Base-by-base conservation (phyloP, 2,113 vertebrate genomes). In the Chaetura pelagica region DNA sequence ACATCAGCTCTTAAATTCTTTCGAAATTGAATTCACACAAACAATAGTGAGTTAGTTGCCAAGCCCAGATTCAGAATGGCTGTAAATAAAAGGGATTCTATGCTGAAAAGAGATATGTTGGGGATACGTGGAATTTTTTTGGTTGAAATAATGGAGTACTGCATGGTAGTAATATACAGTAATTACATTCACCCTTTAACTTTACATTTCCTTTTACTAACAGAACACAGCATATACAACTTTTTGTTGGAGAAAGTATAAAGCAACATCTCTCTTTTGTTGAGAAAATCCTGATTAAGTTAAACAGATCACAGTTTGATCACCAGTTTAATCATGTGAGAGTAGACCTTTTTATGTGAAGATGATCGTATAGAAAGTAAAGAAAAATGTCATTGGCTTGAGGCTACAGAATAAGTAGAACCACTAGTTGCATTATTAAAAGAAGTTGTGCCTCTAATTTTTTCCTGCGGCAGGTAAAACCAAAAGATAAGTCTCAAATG, bases 341-440 rank as follows among this genome's bases (percentile, higher is more conserved):
- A 90, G 88, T 54, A 84, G 59, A 76, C 61, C 69, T 81, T 87
- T 89, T 80, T 85, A 72, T 0, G 0, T 58, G 67, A 77, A 80
- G 86, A 91, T 83, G 96, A 89, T 92, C 88, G 71, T 84, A 89
- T 77, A 74, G 85, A 87, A 95, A 55, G 73, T 90, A 97, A 97
- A 94, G 94, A 95, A 96, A 94, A 30, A 71, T 62, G 55, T 93
- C 91, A 83, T 92, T 97, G 89, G 69, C 93, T 96, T 92, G 87
- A 83, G 96, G 84, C 88, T 94, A 97, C 67, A 69, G 91, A 93
- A 87, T 95, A 96, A 97, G 89, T 89, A 92, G 81, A 96, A 84
- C 91, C 95, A 97, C 91, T 81, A 72, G 96, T 95, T 96, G 55
- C 95, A 97, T 97, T 96, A 97, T 97, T 97, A 97, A 98, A 97